Evolutionary conservation across 23 tunicate genomes (phyloP), one percentile per base, ranked within the genome.

Genomic region (Styela clava): DNA sequence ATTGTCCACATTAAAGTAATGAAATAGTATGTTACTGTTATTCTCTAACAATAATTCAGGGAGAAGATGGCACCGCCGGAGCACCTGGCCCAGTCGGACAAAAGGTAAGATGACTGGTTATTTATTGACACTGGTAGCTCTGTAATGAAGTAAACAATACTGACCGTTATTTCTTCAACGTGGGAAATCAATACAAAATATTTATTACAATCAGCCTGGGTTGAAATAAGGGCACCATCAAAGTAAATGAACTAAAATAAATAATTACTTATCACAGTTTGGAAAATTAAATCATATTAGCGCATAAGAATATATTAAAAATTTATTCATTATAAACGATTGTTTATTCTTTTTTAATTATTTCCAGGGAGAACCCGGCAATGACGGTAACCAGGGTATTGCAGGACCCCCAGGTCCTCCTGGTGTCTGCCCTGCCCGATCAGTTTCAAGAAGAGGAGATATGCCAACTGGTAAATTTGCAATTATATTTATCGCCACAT

Each of bases 311-410:
- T n/a, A n/a, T n/a, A n/a, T n/a, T n/a, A n/a, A n/a, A n/a, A n/a
- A n/a, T n/a, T n/a, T n/a, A n/a, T n/a, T n/a, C n/a, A n/a, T n/a
- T n/a, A n/a, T n/a, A n/a, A n/a, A n/a, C n/a, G n/a, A n/a, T n/a
- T n/a, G 30, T 67, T 29, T 25, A 18, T 67, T 1, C 71, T 44
- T 76, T 31, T 76, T n/a, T n/a, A n/a, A n/a, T n/a, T n/a, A n/a
- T 24, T 72, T 27, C 1, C 78, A 76, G 81, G 81, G 81, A 37
- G 81, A 76, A 76, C 81, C 81, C 22, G 81, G 81, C 12, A 26
- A 21, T 9, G 64, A 35, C 23, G 81, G 81, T 23, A 9, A 24
- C 0, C 1, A n/a, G 21, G 81, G 81, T 21, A 16, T 27, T n/a
- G 64, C 81, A 18, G 81, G 81, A 44, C 81, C 81, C 9, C 81